Conservation (phyloP, 2,113 vertebrate genomes). For the Toxotes chatareus region DNA sequence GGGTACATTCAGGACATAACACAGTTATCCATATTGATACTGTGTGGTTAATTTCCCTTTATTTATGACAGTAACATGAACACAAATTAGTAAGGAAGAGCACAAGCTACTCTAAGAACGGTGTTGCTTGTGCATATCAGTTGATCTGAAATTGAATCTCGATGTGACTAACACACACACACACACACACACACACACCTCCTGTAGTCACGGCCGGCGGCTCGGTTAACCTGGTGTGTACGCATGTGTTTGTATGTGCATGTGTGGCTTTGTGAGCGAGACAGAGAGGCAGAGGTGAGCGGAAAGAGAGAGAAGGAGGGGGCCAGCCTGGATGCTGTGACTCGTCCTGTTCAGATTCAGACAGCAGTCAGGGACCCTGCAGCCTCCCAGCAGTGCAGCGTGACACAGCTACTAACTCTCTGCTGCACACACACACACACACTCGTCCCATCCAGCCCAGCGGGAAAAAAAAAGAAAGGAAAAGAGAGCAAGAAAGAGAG, state of each 20-base stretch:
- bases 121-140: conserved; percentile 43
- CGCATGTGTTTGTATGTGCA: conserved; percentile 5
- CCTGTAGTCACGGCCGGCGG: conserved; percentile 20
- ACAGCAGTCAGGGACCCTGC: conserved; percentile 70
- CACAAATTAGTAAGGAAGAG: conserved; percentile 8
- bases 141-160: conserved; percentile 35
- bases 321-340: conserved; percentile 54
- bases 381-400: conserved; percentile 70
- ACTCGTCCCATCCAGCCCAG: conserved; percentile 23
- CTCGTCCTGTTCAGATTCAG: conserved; percentile 70
- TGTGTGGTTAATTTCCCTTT: conserved; percentile 22
- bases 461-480: conserved; percentile 58
- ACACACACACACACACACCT: conserved; percentile 51
- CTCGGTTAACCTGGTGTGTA: conserved; percentile 28
- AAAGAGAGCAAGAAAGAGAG: conserved; percentile 14
- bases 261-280: background rate
- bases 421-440: conserved; percentile 36
- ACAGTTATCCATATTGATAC: background rate
- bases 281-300: conserved; percentile 14
- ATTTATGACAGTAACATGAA: conserved; percentile 1
- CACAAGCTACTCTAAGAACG: conserved; percentile 7
- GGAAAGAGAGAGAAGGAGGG: conserved; percentile 26
- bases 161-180: conserved; percentile 17
- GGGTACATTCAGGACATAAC: conserved; percentile 6
- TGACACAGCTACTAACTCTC: conserved; percentile 69